A percentile compares a stretch with the other conserved stretches of the same genome.
phyloP scores from a whole-genome alignment of 2,888 invertebrate species.

The Alviniconcha strummeri region DNA sequence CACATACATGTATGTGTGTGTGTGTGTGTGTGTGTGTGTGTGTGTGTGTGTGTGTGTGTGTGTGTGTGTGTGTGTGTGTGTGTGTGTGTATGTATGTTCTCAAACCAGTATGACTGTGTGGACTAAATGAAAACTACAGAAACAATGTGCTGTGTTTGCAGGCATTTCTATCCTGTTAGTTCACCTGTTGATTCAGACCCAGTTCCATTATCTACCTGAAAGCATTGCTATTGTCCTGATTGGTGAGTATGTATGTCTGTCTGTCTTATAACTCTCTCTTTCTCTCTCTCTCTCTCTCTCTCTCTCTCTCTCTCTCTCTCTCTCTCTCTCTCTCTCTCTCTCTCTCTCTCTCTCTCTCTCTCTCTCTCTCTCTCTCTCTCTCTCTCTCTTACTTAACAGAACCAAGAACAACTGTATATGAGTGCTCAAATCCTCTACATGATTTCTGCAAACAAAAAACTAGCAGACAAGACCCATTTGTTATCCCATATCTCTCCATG shows the following conservation, averaged over 20 bases:
- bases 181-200: conserved; percentile 94
- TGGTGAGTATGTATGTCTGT: conserved; percentile 69
- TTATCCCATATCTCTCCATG: no score
- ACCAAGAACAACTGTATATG: no score
- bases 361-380: conserved; percentile 13
- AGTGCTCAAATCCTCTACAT: no score
- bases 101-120: not conserved
- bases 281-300: not conserved
- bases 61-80: conserved; percentile 1
- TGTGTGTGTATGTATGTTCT: not conserved
- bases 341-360: conserved; percentile 10
- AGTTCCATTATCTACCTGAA: conserved; percentile 97
- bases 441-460: no score
- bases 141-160: conserved; percentile 48
- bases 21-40: conserved; percentile 1
- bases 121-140: not conserved
- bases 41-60: not conserved
- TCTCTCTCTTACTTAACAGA: not conserved
- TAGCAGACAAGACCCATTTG: no score
- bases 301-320: not conserved
- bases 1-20: not conserved
- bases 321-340: conserved; percentile 5
- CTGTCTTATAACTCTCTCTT: not conserved
- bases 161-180: conserved; percentile 95
- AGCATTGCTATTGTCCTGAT: conserved; percentile 97